These are phyloP conservation scores for Engystomops pustulosus DNA, from an alignment of 2,113 vertebrate genomes.

Conservation along the genomic window DNA sequence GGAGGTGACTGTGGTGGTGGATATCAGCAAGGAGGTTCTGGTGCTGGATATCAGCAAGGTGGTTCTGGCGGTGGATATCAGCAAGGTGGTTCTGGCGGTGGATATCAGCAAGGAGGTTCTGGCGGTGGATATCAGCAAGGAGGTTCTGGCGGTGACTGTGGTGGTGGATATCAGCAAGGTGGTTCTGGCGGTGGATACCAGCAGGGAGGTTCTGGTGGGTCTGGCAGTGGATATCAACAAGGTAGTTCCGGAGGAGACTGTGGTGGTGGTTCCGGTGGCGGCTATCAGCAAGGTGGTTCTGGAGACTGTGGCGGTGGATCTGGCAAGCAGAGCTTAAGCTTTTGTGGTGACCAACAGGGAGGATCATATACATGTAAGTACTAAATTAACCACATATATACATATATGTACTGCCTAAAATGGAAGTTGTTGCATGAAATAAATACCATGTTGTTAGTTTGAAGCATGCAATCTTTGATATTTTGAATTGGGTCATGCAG, in stretches of 20 bases:
- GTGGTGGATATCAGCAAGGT: background rate
- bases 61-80: background rate
- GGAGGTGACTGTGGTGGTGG: background rate
- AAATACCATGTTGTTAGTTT: too few relatives aligned
- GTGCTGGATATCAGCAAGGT: background rate
- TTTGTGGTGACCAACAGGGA: background rate
- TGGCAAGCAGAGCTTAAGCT: background rate
- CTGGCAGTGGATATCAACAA: too few relatives aligned
- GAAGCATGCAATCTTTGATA: too few relatives aligned
- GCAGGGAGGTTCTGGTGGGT: background rate
- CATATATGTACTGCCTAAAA: background rate
- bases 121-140: background rate
- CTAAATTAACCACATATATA: background rate
- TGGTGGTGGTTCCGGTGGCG: too few relatives aligned
- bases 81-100: background rate
- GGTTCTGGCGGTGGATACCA: background rate
- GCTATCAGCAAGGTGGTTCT: too few relatives aligned
- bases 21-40: background rate
- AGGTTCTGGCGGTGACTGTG: background rate
- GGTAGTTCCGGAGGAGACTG: too few relatives aligned
- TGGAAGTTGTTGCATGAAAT: too few relatives aligned
- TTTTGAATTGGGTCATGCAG: too few relatives aligned
- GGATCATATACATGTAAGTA: slow-evolving; percentile 17
- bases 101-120: background rate
- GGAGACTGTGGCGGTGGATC: background rate